Percentiles rank a stretch among this genome's conserved stretches.
Evolutionary conservation across 2,113 vertebrate species (phyloP).

Genomic region (Toxostoma redivivum): DNA sequence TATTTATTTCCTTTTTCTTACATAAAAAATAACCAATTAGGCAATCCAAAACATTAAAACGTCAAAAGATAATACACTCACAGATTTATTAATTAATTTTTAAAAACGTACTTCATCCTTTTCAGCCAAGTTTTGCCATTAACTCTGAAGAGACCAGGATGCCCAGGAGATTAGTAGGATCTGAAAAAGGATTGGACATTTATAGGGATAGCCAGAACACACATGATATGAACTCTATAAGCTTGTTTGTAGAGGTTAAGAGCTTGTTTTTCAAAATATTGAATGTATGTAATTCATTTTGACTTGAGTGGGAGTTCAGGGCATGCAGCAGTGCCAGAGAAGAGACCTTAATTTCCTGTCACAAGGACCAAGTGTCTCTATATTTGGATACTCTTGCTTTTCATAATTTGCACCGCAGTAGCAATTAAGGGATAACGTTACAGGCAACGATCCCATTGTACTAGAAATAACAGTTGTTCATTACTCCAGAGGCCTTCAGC

Average conservation of each 20-base stretch:
- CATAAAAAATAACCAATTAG: not conserved
- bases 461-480: slow-evolving; percentile 32
- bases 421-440: slow-evolving; percentile 28
- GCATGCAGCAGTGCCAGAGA: not conserved
- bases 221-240: not conserved
- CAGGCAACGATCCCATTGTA: slow-evolving; percentile 9
- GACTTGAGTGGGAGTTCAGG: not conserved
- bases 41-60: not conserved
- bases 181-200: not conserved
- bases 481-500: slow-evolving; percentile 19
- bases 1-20: not conserved
- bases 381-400: not conserved
- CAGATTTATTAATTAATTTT: not conserved
- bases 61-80: not conserved
- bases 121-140: not conserved
- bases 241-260: not conserved
- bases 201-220: not conserved
- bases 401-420: not conserved
- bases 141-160: not conserved
- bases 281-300: not conserved
- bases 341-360: slow-evolving; percentile 39
- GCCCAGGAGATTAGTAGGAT: not conserved
- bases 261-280: not conserved
- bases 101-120: not conserved
- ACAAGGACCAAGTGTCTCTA: slow-evolving; percentile 8